Conservation (phyloP, 2,797 vertebrate genomes). For the Kryptolebias ocellatus region DNA sequence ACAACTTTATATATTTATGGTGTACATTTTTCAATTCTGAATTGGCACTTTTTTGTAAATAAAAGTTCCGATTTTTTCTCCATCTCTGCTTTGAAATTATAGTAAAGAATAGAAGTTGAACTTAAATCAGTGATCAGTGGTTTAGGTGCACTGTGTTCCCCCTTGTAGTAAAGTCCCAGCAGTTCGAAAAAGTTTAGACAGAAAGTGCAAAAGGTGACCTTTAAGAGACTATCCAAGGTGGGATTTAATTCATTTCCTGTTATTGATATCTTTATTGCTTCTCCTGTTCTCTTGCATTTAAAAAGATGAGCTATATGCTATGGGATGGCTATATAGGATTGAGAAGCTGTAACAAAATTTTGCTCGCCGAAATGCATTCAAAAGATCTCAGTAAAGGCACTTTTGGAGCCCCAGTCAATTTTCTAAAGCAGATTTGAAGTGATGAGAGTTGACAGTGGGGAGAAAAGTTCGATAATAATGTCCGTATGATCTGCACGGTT, state of each 20-base stretch:
- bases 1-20: no score
- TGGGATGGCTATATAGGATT: not conserved
- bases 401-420: conserved; percentile 31
- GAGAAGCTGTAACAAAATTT: conserved; percentile 8
- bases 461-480: conserved; percentile 63
- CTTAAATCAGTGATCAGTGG: not conserved
- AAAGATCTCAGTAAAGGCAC: conserved; percentile 20
- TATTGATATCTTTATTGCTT: conserved; percentile 2
- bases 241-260: conserved; percentile 5
- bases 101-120: not conserved
- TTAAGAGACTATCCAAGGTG: not conserved
- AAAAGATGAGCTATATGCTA: not conserved
- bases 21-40: not conserved
- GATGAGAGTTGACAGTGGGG: conserved; percentile 37
- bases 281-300: conserved; percentile 18
- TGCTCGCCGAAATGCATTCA: conserved; percentile 20
- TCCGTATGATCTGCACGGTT: conserved; percentile 53
- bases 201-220: conserved; percentile 10
- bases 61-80: not conserved
- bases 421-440: conserved; percentile 54
- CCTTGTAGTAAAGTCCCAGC: not conserved
- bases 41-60: not conserved
- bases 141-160: not conserved
- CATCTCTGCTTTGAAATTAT: not conserved
- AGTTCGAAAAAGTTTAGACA: conserved; percentile 1